Evolutionary conservation across 2,113 vertebrate species (phyloP).

Genomic region (Lycocorax pyrrhopterus): DNA sequence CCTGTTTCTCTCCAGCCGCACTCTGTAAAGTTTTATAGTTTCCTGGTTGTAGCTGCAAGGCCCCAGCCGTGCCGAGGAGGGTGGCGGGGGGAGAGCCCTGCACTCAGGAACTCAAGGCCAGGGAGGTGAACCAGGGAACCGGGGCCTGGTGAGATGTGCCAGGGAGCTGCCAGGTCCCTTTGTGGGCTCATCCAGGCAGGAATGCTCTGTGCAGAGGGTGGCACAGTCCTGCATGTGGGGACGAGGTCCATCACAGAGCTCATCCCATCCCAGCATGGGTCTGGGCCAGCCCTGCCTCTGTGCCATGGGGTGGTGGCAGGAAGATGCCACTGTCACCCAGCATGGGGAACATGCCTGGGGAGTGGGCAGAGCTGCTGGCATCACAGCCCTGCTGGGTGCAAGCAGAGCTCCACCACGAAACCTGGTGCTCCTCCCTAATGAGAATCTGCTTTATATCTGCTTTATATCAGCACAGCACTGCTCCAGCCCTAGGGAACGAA

Average conservation of each 20-base stretch:
- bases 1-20: conserved; percentile 71
- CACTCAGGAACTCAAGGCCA: background rate
- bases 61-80: conserved; percentile 40
- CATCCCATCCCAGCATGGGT: rapidly evolving
- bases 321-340: background rate
- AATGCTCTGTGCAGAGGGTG: background rate
- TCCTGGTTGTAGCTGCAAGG: conserved; percentile 66
- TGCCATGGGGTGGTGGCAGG: rapidly evolving
- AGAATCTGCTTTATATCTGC: conserved; percentile 33
- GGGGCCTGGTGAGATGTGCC: background rate
- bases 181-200: background rate
- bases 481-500: background rate
- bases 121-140: rapidly evolving
- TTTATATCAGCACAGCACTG: background rate
- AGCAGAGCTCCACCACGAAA: background rate
- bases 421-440: background rate
- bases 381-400: rapidly evolving
- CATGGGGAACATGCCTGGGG: rapidly evolving
- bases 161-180: background rate
- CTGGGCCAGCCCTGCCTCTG: background rate
- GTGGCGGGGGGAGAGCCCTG: conserved; percentile 1
- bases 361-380: rapidly evolving
- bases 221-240: rapidly evolving
- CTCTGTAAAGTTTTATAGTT: conserved; percentile 72
- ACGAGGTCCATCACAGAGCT: background rate